phyloP scores from a whole-genome alignment of 2,797 vertebrate genomes.

The Tadarida brasiliensis region DNA sequence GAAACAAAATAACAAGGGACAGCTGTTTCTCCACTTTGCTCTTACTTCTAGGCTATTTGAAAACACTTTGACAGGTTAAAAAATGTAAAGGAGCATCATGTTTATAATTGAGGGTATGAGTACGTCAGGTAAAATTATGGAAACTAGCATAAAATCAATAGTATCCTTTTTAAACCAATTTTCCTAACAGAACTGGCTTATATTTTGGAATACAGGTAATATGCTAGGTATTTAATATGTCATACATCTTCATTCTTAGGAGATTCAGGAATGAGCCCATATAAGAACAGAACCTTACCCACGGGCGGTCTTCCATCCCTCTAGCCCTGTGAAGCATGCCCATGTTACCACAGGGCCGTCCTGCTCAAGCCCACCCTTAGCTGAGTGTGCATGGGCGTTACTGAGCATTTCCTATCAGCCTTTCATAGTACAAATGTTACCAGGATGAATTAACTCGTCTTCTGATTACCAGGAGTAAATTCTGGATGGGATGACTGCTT shows the following conservation, averaged over 20 bases:
- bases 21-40: constrained; percentile 73
- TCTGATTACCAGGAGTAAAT: background rate
- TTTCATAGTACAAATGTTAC: background rate
- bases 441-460: background rate
- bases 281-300: background rate
- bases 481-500: background rate
- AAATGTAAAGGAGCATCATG: constrained; percentile 65
- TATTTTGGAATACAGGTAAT: background rate
- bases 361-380: background rate
- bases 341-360: background rate
- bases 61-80: constrained; percentile 63
- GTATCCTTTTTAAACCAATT: constrained; percentile 57
- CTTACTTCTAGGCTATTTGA: constrained; percentile 61
- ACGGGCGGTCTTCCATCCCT: background rate
- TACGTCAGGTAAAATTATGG: constrained; percentile 69
- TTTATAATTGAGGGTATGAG: constrained; percentile 68
- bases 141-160: constrained; percentile 69
- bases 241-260: constrained; percentile 1
- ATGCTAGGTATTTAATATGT: background rate
- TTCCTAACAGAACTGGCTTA: constrained; percentile 9
- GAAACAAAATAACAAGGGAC: constrained; percentile 72
- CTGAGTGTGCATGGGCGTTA: background rate
- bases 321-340: background rate
- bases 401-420: background rate
- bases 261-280: background rate